Evolutionary conservation across 2,113 vertebrate species (phyloP), one percentile per base, ranked within the genome.

Genomic region (Mus spicilegus): DNA sequence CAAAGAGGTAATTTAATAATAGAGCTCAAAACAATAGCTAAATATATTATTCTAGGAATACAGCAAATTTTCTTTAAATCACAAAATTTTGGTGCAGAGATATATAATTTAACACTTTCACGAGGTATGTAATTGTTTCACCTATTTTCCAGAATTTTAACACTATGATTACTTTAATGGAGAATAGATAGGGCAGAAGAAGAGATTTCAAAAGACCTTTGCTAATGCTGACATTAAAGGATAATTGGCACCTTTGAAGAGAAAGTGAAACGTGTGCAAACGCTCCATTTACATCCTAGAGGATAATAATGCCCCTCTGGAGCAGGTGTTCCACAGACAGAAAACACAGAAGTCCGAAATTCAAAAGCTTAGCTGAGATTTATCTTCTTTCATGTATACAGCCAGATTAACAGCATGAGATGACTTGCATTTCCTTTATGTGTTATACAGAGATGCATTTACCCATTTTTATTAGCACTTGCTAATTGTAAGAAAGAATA

Each of bases 131-230:
- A 84, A 87, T 4, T 1, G 14, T 56, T 90, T 87, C 90, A 46
- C 75, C 87, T 70, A 24, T 24, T 82, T 28, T 85, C 14, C 51
- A 54, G 26, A 56, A 65, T 65, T 36, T 94, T 90, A 87, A 58
- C 28, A 33, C 16, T 58, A 46, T 69, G 39, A 63, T 80, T 46
- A 76, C 10, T 42, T 87, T 91, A 80, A 92, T 39, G 81, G 42
- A 92, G 24, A 33, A 12, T 49, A 86, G 30, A 1, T 49, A 51
- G 61, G 91, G 5, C 17, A 84, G 17, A 39, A 56, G 39, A 70
- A 24, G 30, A 90, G 69, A 86, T 92, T 94, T 84, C n/a, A 89
- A 91, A 95, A 39, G 36, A 24, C 17, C 9, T 56, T 87, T 69
- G 65, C 20, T 77, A 87, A 69, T 87, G 33, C 56, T n/a, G 26